Evolutionary conservation across 2,113 vertebrate genomes (phyloP).

Genomic region (Lamprotornis superbus): DNA sequence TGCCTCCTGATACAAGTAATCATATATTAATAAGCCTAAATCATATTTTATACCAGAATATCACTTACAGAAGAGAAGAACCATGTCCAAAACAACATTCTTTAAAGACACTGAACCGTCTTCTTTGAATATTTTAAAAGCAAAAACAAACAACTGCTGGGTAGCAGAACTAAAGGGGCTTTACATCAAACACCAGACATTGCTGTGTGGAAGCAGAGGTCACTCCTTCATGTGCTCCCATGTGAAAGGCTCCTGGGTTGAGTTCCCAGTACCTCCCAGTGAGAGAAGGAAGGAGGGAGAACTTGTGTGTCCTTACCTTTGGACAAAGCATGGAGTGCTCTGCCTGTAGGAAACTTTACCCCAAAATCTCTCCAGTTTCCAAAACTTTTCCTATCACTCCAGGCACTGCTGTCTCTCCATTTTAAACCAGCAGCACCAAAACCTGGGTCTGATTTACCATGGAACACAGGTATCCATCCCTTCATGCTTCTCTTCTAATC

Average conservation of each 20-base stretch:
- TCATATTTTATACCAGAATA: neutral
- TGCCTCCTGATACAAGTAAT: neutral
- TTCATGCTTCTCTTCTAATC: neutral
- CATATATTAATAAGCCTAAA: neutral
- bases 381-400: neutral
- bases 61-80: neutral
- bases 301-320: neutral
- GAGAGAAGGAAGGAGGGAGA: neutral
- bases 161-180: neutral
- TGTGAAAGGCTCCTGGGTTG: constrained; percentile 4
- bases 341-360: neutral
- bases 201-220: neutral
- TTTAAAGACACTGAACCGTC: neutral
- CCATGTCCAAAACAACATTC: neutral
- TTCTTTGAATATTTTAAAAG: neutral
- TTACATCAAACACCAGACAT: neutral
- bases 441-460: neutral
- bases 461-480: neutral
- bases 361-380: neutral
- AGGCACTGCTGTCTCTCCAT: too few species aligned
- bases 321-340: rapidly evolving
- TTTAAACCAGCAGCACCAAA: neutral
- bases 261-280: neutral
- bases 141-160: neutral
- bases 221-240: neutral